Evolutionary conservation across 2,888 invertebrate species (phyloP), one percentile per base, ranked within the genome.

Genomic region (Leucophenga maculata): DNA sequence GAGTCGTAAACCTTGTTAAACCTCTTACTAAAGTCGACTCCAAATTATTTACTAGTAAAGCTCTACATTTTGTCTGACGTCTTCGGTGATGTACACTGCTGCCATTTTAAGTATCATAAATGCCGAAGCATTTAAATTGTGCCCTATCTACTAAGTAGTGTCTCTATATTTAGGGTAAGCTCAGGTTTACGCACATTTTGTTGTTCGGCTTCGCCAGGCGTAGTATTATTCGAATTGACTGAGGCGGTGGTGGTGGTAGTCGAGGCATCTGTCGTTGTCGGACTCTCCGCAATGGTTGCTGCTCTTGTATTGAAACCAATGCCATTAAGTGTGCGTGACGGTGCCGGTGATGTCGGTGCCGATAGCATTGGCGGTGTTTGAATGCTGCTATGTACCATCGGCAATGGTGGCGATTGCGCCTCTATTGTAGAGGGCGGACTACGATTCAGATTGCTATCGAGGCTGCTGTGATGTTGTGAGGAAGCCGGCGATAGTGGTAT

Each of bases 401-500:
- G 70, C n/a, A 71, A 39, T 13, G 78, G 78, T 8, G 85, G 81
- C 9, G 86, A 78, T 69, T 83, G 83, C 0, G 79, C 81, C 64
- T 85, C 87, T 57, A 85, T 72, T 0, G 83, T 85, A 3, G 87
- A 81, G 9, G 88, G 88, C 46, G 88, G 88, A 78, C 88, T 88
- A 13, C 87, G 86, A 78, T 88, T 88, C 3, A 88, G 80, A 69
- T 86, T 88, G 67, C 88, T 88, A 62, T 88, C 88, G 48, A 88
- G 74, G 62, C 88, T 88, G 72, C 87, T 87, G 71, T 87, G 88
- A 72, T 88, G 88, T 62, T 86, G 88, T 18, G 90, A 88, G 6
- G 88, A 87, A 22, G 87, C 86, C 8, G 90, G 90, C 20, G 90
- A 90, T 50, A 91, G 85, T 16, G 92, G 91, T 57, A 92, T 90